phyloP scores from a whole-genome alignment of 2,888 invertebrate genomes.

The Sphaerophoria rueppellii region DNA sequence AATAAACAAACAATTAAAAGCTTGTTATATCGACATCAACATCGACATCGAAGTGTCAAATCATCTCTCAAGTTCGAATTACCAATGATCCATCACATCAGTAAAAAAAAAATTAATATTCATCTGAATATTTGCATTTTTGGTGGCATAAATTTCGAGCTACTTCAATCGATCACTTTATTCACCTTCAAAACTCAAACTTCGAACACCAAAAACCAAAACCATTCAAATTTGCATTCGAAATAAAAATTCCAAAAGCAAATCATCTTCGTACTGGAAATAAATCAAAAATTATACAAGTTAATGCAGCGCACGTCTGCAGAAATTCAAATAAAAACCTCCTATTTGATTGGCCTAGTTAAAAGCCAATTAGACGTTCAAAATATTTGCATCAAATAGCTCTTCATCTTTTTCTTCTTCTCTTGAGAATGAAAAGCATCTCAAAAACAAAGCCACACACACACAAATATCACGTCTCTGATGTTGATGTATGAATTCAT shows the following conservation, averaged over 20 bases:
- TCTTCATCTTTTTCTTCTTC: background rate
- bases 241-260: slow-evolving; percentile 13
- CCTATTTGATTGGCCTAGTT: slow-evolving; percentile 60
- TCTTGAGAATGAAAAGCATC: background rate
- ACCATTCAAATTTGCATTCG: slow-evolving; percentile 25
- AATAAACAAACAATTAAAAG: background rate
- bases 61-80: slow-evolving; percentile 16
- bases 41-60: slow-evolving; percentile 8
- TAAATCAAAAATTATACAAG: slow-evolving; percentile 21
- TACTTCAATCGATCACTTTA: slow-evolving; percentile 27
- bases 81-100: background rate
- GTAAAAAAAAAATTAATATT: background rate
- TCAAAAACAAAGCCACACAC: background rate
- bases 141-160: slow-evolving; percentile 4
- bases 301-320: slow-evolving; percentile 33
- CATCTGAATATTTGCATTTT: background rate
- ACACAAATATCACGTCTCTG: background rate
- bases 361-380: slow-evolving; percentile 55
- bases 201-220: slow-evolving; percentile 2
- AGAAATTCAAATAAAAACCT: slow-evolving; percentile 1
- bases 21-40: background rate
- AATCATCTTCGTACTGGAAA: slow-evolving; percentile 4
- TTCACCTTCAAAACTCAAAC: slow-evolving; percentile 23
- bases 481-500: slow-evolving; percentile 28
- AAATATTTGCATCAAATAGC: slow-evolving; percentile 21